Evolutionary conservation across 2,888 invertebrate genomes (phyloP), one percentile per base, ranked within the genome.

Genomic region (Chloromyia formosa): DNA sequence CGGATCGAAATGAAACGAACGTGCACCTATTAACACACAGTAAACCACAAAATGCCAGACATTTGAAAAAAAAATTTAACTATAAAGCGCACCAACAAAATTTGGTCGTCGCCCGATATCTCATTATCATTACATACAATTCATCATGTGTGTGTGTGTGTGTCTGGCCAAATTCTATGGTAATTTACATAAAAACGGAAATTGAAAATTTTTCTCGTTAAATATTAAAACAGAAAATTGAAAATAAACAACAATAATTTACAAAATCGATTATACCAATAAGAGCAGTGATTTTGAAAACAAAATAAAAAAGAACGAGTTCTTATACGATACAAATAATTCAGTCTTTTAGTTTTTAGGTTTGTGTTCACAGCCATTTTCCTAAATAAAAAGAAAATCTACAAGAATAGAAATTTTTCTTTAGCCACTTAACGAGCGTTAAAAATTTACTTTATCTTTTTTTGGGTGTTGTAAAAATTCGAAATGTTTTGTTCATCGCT

Each of bases 381-480:
- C n/a, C n/a, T 58, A 14, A 1, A 69, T 35, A 35, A 35, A 35
- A 35, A 35, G 3, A 23, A 54, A 69, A 42, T 71, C 54, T 58
- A 71, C 71, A 71, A 71, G 56, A 71, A 58, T 71, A 58, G 56
- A 56, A 56, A 69, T 64, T 64, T 64, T 45, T 35, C 45, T 35
- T 35, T 35, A 35, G 27, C 27, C 27, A 35, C 27, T 7, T 35
- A 35, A 35, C 27, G 27, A 7, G 27, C n/a, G n/a, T 35, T 69
- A 54, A 35, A 54, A 56, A 56, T 66, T 66, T 66, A 22, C 20
- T 66, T 49, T 9, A 22, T 4, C 45, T 20, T 23, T 66, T 16
- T 61, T 27, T 61, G 10, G 27, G 23, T 35, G 12, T 27, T 61
- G 9, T 12, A 61, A 61, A 35, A 4, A 35, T 35, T 35, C 7